Base-by-base conservation (phyloP, 2,888 invertebrate genomes). In the Dynastes hyllus region DNA sequence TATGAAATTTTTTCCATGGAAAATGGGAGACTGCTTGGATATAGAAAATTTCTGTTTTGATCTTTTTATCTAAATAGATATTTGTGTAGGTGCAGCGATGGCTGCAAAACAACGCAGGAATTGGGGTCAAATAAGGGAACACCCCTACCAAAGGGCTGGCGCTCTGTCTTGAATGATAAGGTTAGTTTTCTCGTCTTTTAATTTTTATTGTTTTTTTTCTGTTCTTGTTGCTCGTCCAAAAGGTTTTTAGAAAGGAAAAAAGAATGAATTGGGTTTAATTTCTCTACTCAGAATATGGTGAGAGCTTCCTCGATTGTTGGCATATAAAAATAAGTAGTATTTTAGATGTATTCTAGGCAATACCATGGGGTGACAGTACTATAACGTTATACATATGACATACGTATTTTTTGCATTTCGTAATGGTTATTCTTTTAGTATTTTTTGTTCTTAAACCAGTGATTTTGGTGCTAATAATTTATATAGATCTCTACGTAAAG, bases 71-170 rank as follows among this genome's bases (percentile, higher is more conserved):
- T 85, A 85, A 84, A 84, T 83, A 82, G 84, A 83, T 84, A 83
- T 88, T 83, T 88, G 87, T 86, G 85, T 87, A 95, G 95, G 96
- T 95, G 95, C 94, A 92, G 93, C 92, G 88, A 92, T 92, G 87
- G 94, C 95, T 91, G 95, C 94, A 89, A 94, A 94, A 91, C 93
- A 94, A 90, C 92, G 94, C 89, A 94, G 96, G 91, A 93, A 93
- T 90, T 93, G 96, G 92, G 94, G 95, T 92, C 94, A 95, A 91
- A 93, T 95, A 91, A 93, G 98, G 94, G 97, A 97, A 92, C 97
- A 98, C 94, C 98, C 98, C 91, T 98, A 98, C 94, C 97, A 97
- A 93, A 96, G 97, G 93, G 95, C 96, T 92, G 94, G 94, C 91
- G 94, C 95, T 95, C 92, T 94, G 92, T 91, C 91, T 89, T 91